These are phyloP conservation scores for Hoplias malabaricus DNA, from an alignment of 2,113 vertebrate genomes.

Conservation along the genomic window DNA sequence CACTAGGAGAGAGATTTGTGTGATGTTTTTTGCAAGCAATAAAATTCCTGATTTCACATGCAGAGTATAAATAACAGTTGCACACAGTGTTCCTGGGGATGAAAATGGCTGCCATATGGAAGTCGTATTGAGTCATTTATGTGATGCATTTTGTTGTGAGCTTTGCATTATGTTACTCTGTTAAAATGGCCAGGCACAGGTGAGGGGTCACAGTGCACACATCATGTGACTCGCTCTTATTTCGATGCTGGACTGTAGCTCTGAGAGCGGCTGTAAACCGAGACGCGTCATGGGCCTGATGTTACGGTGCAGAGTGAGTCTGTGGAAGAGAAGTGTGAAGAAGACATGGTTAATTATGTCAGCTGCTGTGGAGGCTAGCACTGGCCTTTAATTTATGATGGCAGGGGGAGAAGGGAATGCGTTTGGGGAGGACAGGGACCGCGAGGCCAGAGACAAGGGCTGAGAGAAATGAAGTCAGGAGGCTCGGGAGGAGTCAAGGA, in stretches of 20 bases:
- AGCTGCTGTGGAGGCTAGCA: conserved; percentile 43
- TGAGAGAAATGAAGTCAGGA: conserved; percentile 50
- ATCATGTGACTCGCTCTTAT: conserved; percentile 28
- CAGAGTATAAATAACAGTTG: background rate
- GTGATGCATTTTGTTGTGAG: conserved; percentile 9
- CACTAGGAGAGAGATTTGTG: background rate
- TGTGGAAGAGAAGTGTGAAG: conserved; percentile 47
- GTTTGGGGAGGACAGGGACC: conserved; percentile 42
- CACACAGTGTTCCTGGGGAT: too few relatives aligned
- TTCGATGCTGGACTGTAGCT: conserved; percentile 29
- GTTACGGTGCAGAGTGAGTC: conserved; percentile 47
- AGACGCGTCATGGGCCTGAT: conserved; percentile 5
- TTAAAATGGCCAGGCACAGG: conserved; percentile 16
- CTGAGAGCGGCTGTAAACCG: conserved; percentile 27
- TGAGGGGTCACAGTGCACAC: conserved; percentile 9
- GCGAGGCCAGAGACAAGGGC: conserved; percentile 39
- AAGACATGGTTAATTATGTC: conserved; percentile 55
- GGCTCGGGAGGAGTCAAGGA: conserved; percentile 46
- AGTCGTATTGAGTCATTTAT: background rate
- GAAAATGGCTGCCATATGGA: conserved; percentile 5
- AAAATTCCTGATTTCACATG: background rate
- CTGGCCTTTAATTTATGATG: conserved; percentile 52
- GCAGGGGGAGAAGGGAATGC: conserved; percentile 40
- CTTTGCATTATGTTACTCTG: conserved; percentile 21
- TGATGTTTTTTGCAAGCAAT: background rate